Conservation (phyloP, 2,888 invertebrate species). For the Crossocerus cetratus region DNA sequence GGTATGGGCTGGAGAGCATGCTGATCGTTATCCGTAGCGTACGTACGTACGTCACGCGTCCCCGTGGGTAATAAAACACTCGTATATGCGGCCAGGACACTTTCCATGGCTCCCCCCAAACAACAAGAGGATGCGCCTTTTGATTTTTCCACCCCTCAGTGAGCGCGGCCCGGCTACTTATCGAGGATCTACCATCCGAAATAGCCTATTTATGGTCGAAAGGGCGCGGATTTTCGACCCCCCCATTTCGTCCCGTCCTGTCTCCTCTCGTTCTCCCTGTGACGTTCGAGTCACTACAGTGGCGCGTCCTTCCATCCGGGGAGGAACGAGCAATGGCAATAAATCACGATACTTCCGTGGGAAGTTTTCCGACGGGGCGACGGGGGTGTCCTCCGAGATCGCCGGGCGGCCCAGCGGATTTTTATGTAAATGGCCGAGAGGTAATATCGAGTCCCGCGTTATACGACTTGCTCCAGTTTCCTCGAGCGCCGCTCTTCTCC, state of each 20-base stretch:
- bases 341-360: constrained; percentile 66
- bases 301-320: constrained; percentile 30
- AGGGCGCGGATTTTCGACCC: constrained; percentile 32
- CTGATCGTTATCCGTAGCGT: constrained; percentile 49
- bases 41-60: constrained; percentile 23
- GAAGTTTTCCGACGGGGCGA: constrained; percentile 51
- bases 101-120: constrained; percentile 38
- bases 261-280: constrained; percentile 14
- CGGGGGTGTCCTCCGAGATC: constrained; percentile 50
- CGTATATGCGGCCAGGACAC: constrained; percentile 39
- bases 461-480: constrained; percentile 3
- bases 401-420: constrained; percentile 60
- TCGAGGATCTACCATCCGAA: constrained; percentile 68
- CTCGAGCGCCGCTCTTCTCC: constrained; percentile 1
- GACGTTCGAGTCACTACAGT: constrained; percentile 8
- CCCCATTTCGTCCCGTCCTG: constrained; percentile 20
- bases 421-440: constrained; percentile 65
- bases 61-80: constrained; percentile 62
- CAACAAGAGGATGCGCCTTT: constrained; percentile 47
- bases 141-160: constrained; percentile 41
- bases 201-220: constrained; percentile 68
- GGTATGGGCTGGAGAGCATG: constrained; percentile 13
- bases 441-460: constrained; percentile 27
- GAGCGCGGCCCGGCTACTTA: constrained; percentile 48
- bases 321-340: constrained; percentile 46